Evolutionary conservation across 2,797 vertebrate species (phyloP).

Genomic region (Scolopax rusticola): DNA sequence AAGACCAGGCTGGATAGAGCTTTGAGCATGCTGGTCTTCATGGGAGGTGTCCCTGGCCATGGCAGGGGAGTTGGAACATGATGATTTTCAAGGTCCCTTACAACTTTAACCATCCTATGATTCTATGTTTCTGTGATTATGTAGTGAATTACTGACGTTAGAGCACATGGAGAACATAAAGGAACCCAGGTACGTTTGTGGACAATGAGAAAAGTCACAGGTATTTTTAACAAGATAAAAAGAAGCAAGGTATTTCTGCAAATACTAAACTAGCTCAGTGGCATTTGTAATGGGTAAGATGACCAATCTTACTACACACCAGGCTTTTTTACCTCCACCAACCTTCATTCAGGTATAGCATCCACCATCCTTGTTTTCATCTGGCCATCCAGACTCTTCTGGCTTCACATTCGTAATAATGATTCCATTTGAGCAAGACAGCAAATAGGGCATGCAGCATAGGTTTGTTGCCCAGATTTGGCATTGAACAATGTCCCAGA

Average conservation of each 20-base stretch:
- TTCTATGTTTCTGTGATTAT: neutral
- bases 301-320: neutral
- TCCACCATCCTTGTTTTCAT: neutral
- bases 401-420: neutral
- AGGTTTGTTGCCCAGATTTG: neutral
- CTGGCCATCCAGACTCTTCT: neutral
- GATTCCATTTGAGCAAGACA: neutral
- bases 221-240: neutral
- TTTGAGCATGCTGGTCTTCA: neutral
- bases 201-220: neutral
- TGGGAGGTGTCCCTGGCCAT: neutral
- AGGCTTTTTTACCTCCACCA: neutral
- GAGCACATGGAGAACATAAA: neutral
- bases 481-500: neutral
- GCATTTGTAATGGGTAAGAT: neutral
- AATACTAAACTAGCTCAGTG: neutral
- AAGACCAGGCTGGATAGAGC: neutral
- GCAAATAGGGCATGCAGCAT: neutral
- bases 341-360: neutral
- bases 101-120: neutral
- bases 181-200: neutral
- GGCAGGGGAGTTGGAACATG: neutral
- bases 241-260: neutral
- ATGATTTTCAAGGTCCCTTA: neutral
- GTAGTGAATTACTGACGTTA: neutral